Base-by-base conservation (phyloP, 2,797 vertebrate species). In the Sebastes oblongus region DNA sequence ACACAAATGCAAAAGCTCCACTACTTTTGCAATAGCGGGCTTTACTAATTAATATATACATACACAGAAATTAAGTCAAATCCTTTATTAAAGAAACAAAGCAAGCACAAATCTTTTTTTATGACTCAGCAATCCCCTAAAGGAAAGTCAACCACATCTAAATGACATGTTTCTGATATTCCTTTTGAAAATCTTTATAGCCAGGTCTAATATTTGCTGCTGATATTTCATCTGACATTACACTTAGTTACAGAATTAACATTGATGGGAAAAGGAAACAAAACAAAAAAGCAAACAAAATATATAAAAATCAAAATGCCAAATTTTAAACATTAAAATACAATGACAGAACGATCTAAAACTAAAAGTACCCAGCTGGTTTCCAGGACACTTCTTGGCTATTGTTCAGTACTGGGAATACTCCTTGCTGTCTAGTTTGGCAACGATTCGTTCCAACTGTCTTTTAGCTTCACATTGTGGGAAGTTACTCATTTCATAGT, bases 401-500 rank as follows among this genome's bases (percentile, higher is more conserved):
- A 58, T 88, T 81, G 81, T 90, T 95, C 84, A 98, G 96, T 98
- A 98, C 91, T 98, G 97, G 66, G 97, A 97, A 94, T 98, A 98
- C 92, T 98, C 98, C 96, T 98, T 98, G 93, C 97, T 97, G 87
- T 98, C 97, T 92, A 98, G 93, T 96, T 98, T 98, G 96, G 97
- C 97, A 96, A 98, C 93, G 91, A 98, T 98, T 94, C 98, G 96
- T 93, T 98, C 98, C 94, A 98, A 96, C 93, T 98, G 98, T 95
- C 98, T 95, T 94, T 98, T 98, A 89, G 98, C 98, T 96, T 98
- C 98, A 87, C 98, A 98, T 95, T 98, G 97, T 85, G 98, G 98
- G 93, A 98, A 98, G 96, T 98, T 98, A 94, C 97, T 92, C 98
- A 98, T 98, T 93, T 98, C 98, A 88, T 98, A 98, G 96, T 98